Evolutionary conservation across 2,888 invertebrate genomes (phyloP), one percentile per base, ranked within the genome.

Genomic region (Torymus auratus): DNA sequence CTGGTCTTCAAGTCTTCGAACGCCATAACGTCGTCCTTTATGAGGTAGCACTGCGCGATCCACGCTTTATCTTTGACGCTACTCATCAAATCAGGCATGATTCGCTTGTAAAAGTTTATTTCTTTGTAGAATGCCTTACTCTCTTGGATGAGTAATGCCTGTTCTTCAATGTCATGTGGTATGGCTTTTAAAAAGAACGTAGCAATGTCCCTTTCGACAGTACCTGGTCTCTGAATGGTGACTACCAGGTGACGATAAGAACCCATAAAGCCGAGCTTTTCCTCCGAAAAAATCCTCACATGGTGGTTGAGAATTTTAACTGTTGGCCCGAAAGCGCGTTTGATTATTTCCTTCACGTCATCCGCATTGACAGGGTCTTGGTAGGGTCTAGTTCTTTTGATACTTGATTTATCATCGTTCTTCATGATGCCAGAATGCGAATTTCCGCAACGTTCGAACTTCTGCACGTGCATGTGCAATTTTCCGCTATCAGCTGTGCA

Each of bases 121-220:
- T 93, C 93, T 65, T 93, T 92, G 50, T 89, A 87, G 81, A 93
- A 93, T 0, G 92, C 91, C 0, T 92, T 92, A 64, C 91, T 88
- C 60, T 93, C 92, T 52, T 88, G 86, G 0, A 93, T 84, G 83
- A 93, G 92, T 12, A 91, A 91, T 84, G 92, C 92, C 85, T 92
- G 93, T 14, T 90, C 87, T 0, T 87, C 86, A 70, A 93, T 91
- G 14, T 91, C 91, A 79, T 89, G 90, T 0, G 95, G 94, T 73
- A 94, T 89, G 10, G 92, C 91, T 88, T 95, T 95, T 0, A 94
- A 89, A 85, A 95, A 95, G 81, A 93, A 93, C 20, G 86, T 87
- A 0, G 91, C 60, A 0, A 41, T 82, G 15, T 85, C 70, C 0
- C 41, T 60, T 13, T 68, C 50, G 1, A n/a, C 3, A 0, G 17